These are phyloP conservation scores for Oncopeltus fasciatus DNA, from an alignment of 1,140 invertebrate genomes.

Conservation along the genomic window DNA sequence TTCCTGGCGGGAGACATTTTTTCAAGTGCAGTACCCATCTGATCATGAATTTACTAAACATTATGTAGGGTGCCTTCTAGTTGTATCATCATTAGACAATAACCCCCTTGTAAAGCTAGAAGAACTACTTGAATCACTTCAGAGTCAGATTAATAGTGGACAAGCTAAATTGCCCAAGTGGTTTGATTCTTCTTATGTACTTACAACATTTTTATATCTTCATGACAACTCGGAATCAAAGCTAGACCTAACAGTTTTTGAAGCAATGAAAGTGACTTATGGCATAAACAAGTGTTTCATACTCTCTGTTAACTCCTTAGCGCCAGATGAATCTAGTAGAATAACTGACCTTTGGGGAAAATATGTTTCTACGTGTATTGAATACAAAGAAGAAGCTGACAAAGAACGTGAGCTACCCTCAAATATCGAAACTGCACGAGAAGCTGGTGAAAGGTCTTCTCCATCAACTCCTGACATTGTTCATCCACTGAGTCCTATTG, in stretches of 20 bases:
- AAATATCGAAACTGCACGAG: constrained; percentile 27
- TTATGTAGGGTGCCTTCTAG: constrained; percentile 77
- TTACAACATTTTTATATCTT: constrained; percentile 57
- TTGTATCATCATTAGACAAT: constrained; percentile 66
- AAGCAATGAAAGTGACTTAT: constrained; percentile 70
- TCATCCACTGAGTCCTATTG: constrained; percentile 28
- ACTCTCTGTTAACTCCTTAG: constrained; percentile 71
- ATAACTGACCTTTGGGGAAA: constrained; percentile 71
- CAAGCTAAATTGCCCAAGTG: constrained; percentile 74
- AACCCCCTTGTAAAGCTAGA: constrained; percentile 66
- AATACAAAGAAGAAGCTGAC: constrained; percentile 27
- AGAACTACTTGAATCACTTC: constrained; percentile 58
- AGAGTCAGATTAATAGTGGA: constrained; percentile 56
- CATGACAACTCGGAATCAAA: constrained; percentile 59
- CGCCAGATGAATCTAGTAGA: constrained; percentile 37
- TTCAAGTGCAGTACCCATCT: constrained; percentile 74
- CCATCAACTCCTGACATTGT: constrained; percentile 19
- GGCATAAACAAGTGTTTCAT: constrained; percentile 74
- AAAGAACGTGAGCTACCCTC: constrained; percentile 1
- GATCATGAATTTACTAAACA: constrained; percentile 93
- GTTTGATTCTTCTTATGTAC: constrained; percentile 70
- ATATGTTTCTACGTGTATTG: constrained; percentile 49
- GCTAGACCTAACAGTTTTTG: constrained; percentile 63
- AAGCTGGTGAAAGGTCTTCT: constrained; percentile 21
- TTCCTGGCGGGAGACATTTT: constrained; percentile 81